These are phyloP conservation scores for Amphibalanus amphitrite DNA, from an alignment of 1,140 invertebrate species.

Conservation along the genomic window DNA sequence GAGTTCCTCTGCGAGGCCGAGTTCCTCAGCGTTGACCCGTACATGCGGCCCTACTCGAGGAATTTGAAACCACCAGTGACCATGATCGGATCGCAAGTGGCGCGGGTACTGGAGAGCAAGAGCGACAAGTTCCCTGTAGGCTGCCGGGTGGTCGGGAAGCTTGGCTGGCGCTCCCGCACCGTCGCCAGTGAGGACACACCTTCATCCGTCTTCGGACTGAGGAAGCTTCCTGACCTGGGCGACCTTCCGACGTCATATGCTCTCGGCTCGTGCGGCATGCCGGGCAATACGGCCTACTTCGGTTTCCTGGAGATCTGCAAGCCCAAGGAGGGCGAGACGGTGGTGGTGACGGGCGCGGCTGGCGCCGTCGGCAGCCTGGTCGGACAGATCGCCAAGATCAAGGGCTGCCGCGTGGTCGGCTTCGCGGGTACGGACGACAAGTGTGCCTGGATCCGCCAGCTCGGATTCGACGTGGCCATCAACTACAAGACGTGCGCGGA, in stretches of 20 bases:
- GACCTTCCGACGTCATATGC: conserved; percentile 37
- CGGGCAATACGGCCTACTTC: conserved; percentile 53
- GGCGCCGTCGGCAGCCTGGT: conserved; percentile 49
- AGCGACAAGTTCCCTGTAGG: background rate
- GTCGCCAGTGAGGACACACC: background rate
- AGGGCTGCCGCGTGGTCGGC: conserved; percentile 48
- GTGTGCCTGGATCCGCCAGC: conserved; percentile 41
- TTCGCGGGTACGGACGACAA: conserved; percentile 50
- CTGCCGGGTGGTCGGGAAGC: conserved; percentile 26
- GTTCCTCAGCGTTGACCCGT: conserved; percentile 17
- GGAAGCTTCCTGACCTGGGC: conserved; percentile 33
- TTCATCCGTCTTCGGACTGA: conserved; percentile 17
- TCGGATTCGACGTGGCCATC: conserved; percentile 45
- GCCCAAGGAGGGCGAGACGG: conserved; percentile 44
- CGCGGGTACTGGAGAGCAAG: conserved; percentile 4
- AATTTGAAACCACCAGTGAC: conserved; percentile 3
- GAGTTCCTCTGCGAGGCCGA: conserved; percentile 9
- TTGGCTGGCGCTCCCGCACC: conserved; percentile 41
- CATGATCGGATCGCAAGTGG: conserved; percentile 14
- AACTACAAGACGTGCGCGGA: conserved; percentile 52
- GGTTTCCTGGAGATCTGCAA: conserved; percentile 47
- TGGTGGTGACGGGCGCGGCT: conserved; percentile 37
- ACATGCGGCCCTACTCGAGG: conserved; percentile 13
- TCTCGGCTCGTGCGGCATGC: conserved; percentile 43
- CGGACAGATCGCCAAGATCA: conserved; percentile 52